Percentiles rank a stretch among this genome's conserved stretches.
These are phyloP conservation scores for Sceloporus undulatus DNA, from an alignment of 2,113 vertebrate species.

Conservation along the genomic window DNA sequence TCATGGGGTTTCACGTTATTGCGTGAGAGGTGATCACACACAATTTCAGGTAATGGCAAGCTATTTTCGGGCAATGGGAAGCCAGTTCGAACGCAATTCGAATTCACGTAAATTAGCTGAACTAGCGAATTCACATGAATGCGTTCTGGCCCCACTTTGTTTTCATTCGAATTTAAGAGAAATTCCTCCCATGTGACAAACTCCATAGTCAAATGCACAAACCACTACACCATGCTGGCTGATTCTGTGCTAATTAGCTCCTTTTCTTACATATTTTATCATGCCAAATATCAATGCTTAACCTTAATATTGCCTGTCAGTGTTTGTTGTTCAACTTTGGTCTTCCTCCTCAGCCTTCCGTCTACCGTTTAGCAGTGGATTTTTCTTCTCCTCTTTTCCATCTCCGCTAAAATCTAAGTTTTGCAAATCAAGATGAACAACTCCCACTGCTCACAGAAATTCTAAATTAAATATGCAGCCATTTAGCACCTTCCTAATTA, in stretches of 20 bases:
- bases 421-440: background rate
- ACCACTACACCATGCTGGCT: too few relatives aligned
- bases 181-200: too few relatives aligned
- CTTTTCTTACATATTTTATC: background rate
- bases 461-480: background rate
- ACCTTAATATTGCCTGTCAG: background rate
- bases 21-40: too few relatives aligned
- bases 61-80: too few relatives aligned
- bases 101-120: too few relatives aligned
- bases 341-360: background rate
- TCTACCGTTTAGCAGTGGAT: background rate
- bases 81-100: too few relatives aligned
- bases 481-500: conserved; percentile 23
- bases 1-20: too few relatives aligned
- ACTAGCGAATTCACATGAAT: too few relatives aligned
- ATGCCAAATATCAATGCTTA: background rate
- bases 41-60: too few relatives aligned
- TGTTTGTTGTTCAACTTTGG: background rate
- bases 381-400: background rate
- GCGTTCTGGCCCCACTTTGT: too few relatives aligned
- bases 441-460: background rate
- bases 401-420: background rate
- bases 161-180: too few relatives aligned
- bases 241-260: background rate
- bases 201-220: too few relatives aligned